Conservation (phyloP, 1,140 invertebrate species). For the Diprion similis region DNA sequence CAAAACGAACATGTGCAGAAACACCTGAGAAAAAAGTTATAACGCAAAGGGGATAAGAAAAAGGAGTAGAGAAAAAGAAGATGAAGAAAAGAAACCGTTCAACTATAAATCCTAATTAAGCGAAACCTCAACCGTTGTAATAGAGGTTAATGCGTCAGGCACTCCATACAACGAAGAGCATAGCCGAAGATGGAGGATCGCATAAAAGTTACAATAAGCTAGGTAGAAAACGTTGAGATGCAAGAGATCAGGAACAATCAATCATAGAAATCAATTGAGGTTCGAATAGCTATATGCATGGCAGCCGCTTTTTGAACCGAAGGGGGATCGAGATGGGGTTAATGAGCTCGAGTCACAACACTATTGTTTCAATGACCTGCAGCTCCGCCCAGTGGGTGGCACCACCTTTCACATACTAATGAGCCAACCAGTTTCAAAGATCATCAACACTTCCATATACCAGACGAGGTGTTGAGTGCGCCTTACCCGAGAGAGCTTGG, state of each 20-base stretch:
- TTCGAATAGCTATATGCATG: background rate
- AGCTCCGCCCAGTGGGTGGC: slow-evolving; percentile 45
- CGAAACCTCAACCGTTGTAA: background rate
- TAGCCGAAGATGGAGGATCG: no score
- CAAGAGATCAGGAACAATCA: slow-evolving; percentile 28
- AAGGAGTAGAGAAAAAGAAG: no score
- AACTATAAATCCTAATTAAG: background rate
- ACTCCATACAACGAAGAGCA: background rate
- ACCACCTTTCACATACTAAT: slow-evolving; percentile 43
- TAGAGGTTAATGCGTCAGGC: background rate
- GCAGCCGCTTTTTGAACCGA: no score
- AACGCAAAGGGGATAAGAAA: no score
- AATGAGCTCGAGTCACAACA: slow-evolving; percentile 46
- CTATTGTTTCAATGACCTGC: slow-evolving; percentile 46
- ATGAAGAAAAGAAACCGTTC: no score
- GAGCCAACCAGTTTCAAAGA: slow-evolving; percentile 39
- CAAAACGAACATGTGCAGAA: no score
- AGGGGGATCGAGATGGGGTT: slow-evolving; percentile 15
- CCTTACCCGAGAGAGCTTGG: slow-evolving; percentile 1
- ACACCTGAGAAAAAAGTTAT: no score
- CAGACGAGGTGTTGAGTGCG: slow-evolving; percentile 23
- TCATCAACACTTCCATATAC: slow-evolving; percentile 36
- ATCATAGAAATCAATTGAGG: slow-evolving; percentile 42
- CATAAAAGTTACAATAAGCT: background rate
- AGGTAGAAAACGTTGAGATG: background rate